Conservation (phyloP, 2,888 invertebrate genomes). For the Eueremaeus valkanovi region DNA sequence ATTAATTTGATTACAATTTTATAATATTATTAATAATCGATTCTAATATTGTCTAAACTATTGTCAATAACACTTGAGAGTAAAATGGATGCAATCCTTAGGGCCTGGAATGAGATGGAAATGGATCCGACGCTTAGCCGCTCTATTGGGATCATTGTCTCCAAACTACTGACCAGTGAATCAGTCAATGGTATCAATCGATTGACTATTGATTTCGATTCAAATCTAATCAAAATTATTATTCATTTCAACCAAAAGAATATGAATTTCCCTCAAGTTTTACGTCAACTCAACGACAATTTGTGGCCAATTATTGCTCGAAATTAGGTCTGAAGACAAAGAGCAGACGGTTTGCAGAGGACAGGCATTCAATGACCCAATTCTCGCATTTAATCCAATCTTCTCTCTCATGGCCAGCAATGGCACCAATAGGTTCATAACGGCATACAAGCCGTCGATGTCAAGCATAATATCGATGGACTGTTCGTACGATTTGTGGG, state of each 20-base stretch:
- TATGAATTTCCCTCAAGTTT: conserved; percentile 67
- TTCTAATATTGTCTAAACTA: background rate
- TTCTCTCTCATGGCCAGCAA: conserved; percentile 54
- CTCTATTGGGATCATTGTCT: background rate
- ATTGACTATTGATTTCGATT: background rate
- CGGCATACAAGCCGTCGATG: conserved; percentile 67
- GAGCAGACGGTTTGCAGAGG: conserved; percentile 75
- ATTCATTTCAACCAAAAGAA: conserved; percentile 50
- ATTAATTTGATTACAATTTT: background rate
- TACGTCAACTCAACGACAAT: conserved; percentile 71
- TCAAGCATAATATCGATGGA: conserved; percentile 65
- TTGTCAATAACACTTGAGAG: background rate
- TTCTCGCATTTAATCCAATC: background rate
- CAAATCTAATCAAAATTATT: background rate
- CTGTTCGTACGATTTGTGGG: conserved; percentile 63
- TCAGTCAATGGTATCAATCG: conserved; percentile 13
- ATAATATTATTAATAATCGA: background rate
- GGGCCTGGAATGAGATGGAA: background rate
- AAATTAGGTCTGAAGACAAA: conserved; percentile 70
- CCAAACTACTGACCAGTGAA: background rate
- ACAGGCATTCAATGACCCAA: no score
- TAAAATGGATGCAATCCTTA: background rate
- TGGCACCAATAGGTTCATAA: conserved; percentile 65
- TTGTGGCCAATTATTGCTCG: conserved; percentile 68
- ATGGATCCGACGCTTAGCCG: background rate